Evolutionary conservation across 2,113 vertebrate species (phyloP).

Genomic region (Microtus pennsylvanicus): DNA sequence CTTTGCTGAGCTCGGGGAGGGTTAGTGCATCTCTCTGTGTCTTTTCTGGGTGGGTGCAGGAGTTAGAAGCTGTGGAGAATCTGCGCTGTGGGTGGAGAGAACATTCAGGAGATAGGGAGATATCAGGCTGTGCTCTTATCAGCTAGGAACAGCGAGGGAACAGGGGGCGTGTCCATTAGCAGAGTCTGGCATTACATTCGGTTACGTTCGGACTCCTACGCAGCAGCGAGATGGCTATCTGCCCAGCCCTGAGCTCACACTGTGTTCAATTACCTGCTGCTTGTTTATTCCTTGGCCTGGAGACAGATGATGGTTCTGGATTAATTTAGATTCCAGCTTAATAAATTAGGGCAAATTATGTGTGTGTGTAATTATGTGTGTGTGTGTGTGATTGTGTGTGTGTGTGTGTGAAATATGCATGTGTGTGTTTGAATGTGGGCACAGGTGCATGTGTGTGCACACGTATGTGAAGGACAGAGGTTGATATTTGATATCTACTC

Average conservation of each 20-base stretch:
- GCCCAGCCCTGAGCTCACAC: rapidly evolving
- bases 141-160: neutral
- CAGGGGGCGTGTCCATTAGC: neutral
- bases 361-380: neutral
- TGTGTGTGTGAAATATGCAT: neutral
- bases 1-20: neutral
- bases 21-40: neutral
- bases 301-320: neutral
- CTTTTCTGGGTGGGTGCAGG: neutral
- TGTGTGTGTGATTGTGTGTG: neutral
- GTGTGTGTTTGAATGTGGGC: neutral
- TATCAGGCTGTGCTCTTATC: neutral
- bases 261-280: neutral
- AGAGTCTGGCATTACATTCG: neutral
- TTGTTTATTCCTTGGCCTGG: neutral
- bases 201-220: neutral
- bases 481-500: neutral
- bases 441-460: neutral
- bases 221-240: neutral
- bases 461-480: neutral
- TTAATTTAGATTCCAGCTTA: neutral
- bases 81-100: neutral
- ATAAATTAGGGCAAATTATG: neutral
- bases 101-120: neutral
- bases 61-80: neutral